Evolutionary conservation across 37 sponge, comb jelly and placozoan genomes (phyloP).

Genomic region (Spongia lamella): DNA sequence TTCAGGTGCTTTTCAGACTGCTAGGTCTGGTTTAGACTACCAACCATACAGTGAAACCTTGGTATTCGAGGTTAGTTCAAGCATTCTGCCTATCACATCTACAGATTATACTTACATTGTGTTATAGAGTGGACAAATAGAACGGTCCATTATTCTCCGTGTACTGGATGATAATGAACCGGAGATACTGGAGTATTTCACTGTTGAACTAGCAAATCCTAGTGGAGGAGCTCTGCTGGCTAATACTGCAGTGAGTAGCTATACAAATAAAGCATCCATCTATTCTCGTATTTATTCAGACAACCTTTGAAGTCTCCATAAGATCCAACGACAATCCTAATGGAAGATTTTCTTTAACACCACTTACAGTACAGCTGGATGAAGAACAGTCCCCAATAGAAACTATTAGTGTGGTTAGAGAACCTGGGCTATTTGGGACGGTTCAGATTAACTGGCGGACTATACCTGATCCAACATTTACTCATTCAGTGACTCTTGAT

Average conservation of each 20-base stretch:
- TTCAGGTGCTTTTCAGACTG: neutral
- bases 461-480: constrained; percentile 8
- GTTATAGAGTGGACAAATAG: constrained; percentile 21
- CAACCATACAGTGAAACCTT: constrained; percentile 14
- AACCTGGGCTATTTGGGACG: constrained; percentile 29
- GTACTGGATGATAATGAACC: constrained; percentile 76
- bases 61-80: constrained; percentile 32
- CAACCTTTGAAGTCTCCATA: constrained; percentile 47
- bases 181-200: constrained; percentile 68
- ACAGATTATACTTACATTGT: too few species aligned
- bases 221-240: constrained; percentile 59
- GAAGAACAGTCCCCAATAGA: constrained; percentile 38
- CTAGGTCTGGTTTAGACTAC: constrained; percentile 39
- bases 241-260: constrained; percentile 40
- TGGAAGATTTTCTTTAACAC: constrained; percentile 55
- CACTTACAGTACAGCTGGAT: constrained; percentile 31
- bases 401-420: constrained; percentile 38
- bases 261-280: neutral
- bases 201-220: constrained; percentile 59
- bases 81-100: neutral
- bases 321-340: constrained; percentile 55
- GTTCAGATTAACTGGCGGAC: constrained; percentile 49
- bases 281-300: constrained; percentile 19
- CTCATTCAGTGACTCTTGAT: constrained; percentile 15
- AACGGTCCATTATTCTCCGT: constrained; percentile 18